Base-by-base conservation (phyloP, 1,140 invertebrate species). In the Megalopta genalis region DNA sequence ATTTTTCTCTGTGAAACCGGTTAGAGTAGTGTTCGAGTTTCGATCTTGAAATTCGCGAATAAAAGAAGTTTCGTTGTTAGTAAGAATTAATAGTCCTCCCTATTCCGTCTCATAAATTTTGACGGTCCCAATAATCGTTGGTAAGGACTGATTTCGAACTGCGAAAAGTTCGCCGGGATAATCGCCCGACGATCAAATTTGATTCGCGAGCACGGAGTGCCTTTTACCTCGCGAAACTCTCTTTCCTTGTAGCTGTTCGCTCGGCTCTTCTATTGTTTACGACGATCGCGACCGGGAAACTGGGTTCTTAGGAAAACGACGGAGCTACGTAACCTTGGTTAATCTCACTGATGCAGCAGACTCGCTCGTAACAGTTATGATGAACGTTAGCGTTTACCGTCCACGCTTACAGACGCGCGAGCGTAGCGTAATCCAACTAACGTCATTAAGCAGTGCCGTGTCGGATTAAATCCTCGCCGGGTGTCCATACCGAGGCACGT, bases 381-480 rank as follows among this genome's bases (percentile, higher is more conserved):
- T 65, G 84, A 85, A 85, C 84, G 79, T 85, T 85, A 79, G 57
- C 80, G 64, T 86, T 86, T 82, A 82, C 74, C 73, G 32, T 84
- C 68, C 52, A 73, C 68, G 75, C 39, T 82, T 81, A 70, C 74
- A 74, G 66, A 84, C 80, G 57, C 59, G 71, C 75, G 68, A 84
- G 79, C 74, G 42, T 64, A 37, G 49, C 74, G 75, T 86, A 85
- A 81, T 86, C 83, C 83, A 76, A 72, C 84, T 86, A 86, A 86
- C 82, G 83, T 82, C 84, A 82, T 82, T 85, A 85, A 69, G 75
- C 42, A 66, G 77, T 82, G 62, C 70, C 65, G 60, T 52, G 49
- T 75, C 64, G 80, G 83, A 82, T 86, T 85, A 85, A 85, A 86
- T 85, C 80, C 74, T 85, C 76, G 79, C 74, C 60, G 64, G n/a